Percentiles rank a stretch among this genome's conserved stretches.
Evolutionary conservation across 2,113 vertebrate genomes (phyloP).

Genomic region (Esox niger): DNA sequence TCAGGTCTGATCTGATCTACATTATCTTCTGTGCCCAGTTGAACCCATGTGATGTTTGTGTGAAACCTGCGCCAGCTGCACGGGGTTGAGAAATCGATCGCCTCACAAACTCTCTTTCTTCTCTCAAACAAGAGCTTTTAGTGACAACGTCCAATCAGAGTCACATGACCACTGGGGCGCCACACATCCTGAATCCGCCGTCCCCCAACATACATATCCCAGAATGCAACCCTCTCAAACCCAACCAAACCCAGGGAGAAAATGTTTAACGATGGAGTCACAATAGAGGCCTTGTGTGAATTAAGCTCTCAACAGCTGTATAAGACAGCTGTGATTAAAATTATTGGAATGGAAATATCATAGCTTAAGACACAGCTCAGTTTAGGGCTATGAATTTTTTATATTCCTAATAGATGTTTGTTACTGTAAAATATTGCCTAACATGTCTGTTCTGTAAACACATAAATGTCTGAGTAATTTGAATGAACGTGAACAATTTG

Average conservation of each 20-base stretch:
- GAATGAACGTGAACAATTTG: too few species aligned
- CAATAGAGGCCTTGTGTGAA: conserved; percentile 46
- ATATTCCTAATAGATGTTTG: background rate
- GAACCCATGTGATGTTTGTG: conserved; percentile 55
- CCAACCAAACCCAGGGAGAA: conserved; percentile 19
- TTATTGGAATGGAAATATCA: conserved; percentile 27
- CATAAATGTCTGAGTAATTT: too few species aligned
- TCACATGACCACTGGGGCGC: conserved; percentile 57
- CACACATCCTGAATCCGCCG: conserved; percentile 28
- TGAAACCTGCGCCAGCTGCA: conserved; percentile 63
- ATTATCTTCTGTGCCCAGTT: conserved; percentile 41
- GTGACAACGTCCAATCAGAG: conserved; percentile 51
- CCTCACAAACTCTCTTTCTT: conserved; percentile 59
- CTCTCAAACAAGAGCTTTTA: conserved; percentile 56
- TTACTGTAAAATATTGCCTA: too few species aligned
- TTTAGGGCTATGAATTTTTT: conserved; percentile 2
- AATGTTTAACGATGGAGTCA: conserved; percentile 31
- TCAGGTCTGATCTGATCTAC: conserved; percentile 37
- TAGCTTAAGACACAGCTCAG: conserved; percentile 19
- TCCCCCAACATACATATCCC: conserved; percentile 23
- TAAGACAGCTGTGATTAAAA: conserved; percentile 33
- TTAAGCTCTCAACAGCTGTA: conserved; percentile 34
- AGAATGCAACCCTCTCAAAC: conserved; percentile 19
- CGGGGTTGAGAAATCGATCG: conserved; percentile 49
- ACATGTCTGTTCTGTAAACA: too few species aligned